Base-by-base conservation (phyloP, 2,797 vertebrate genomes). In the Parambassis ranga region DNA sequence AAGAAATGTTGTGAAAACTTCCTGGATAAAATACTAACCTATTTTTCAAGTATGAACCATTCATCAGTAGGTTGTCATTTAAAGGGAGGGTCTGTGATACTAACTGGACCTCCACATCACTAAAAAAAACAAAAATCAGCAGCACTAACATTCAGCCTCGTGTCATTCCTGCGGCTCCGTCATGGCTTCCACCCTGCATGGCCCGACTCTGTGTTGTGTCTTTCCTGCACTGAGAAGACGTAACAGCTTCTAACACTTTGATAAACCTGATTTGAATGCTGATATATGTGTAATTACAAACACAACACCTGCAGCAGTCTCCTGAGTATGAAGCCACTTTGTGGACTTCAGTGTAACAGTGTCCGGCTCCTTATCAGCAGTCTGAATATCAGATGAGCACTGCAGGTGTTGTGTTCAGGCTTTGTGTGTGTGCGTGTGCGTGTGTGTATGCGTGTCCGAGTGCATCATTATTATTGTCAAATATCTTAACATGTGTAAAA, bases 321-420 rank as follows among this genome's bases (percentile, higher is more conserved):
- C 13, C 15, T 20, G 15, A 15, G 22, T 27, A 49, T 39, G 32
- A 33, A 11, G 31, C 30, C n/a, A n/a, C n/a, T n/a, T n/a, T n/a
- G n/a, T n/a, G n/a, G n/a, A n/a, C n/a, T n/a, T n/a, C n/a, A n/a
- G n/a, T n/a, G 28, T 11, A 66, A 50, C 23, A 19, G 14, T 43
- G 13, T 22, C 37, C 64, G 61, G 32, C 62, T 11, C 7, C 47
- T 6, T 0, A 1, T 44, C 63, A 70, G 63, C 36, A 41, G 37
- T 56, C 15, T 33, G 1, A 69, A 43, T 58, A 61, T 62, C 14
- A 51, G 41, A 55, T 9, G 20, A 63, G 19, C 23, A 10, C 73
- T 84, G 84, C 74, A 81, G 77, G 73, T 85, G 84, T 71, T 86
- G 77, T 84, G 79, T 83, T 70, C 23, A 44, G 37, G 31, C 62